A percentile compares a stretch with the other conserved stretches of the same genome.
phyloP scores from a whole-genome alignment of 2,888 invertebrate genomes.

The Drosophila siamana region DNA sequence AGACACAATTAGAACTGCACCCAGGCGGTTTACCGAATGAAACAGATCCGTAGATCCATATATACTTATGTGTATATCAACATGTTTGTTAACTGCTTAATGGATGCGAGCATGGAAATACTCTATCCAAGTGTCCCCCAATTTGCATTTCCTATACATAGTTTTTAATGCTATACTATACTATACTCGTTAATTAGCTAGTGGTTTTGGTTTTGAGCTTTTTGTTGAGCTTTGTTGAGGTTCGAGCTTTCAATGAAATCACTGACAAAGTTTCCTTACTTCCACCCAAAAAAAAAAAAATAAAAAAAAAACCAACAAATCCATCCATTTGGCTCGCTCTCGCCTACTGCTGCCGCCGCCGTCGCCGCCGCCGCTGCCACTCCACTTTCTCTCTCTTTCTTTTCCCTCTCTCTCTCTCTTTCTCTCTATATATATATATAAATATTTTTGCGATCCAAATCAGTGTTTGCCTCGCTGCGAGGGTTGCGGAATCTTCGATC shows the following conservation, averaged over 20 bases:
- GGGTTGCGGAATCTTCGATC: conserved; percentile 95
- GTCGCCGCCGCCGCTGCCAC: conserved; percentile 31
- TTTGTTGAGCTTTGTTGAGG: conserved; percentile 65
- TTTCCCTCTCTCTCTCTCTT: conserved; percentile 15
- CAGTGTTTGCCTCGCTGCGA: conserved; percentile 88
- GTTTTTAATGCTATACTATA: conserved; percentile 2
- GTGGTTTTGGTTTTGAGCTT: conserved; percentile 70
- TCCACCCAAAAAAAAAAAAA: conserved; percentile 1
- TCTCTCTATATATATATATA: conserved; percentile 28
- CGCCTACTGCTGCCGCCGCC: conserved; percentile 40
- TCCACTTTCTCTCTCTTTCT: conserved; percentile 23
- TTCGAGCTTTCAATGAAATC: conserved; percentile 67
- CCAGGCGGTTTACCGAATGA: conserved; percentile 47
- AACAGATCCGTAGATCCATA: conserved; percentile 36
- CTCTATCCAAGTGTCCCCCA: conserved; percentile 21
- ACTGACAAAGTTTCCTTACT: conserved; percentile 75
- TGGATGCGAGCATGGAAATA: conserved; percentile 44
- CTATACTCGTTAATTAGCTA: conserved; percentile 51
- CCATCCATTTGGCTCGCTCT: conserved; percentile 32
- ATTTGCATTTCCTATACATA: conserved; percentile 40
- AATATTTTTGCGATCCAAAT: conserved; percentile 6
- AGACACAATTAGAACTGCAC: conserved; percentile 56
- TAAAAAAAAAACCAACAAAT: neutral
- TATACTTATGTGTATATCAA: conserved; percentile 5
- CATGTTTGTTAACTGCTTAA: conserved; percentile 35